Evolutionary conservation across 1,140 invertebrate species (phyloP).

Genomic region (Neelides sp.): DNA sequence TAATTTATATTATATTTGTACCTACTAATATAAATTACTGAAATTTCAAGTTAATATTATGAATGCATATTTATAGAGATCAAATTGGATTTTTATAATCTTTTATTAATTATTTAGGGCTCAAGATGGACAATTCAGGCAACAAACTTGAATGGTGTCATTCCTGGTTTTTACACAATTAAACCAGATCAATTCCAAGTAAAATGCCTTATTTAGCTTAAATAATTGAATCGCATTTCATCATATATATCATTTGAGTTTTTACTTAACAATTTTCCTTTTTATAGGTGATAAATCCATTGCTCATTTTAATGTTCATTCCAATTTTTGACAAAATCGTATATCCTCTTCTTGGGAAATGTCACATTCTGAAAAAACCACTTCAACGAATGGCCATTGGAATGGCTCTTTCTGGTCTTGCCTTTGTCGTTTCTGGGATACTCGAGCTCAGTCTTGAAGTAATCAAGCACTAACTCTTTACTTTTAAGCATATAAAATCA

Average conservation of each 20-base stretch:
- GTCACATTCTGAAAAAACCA: constrained; percentile 35
- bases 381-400: constrained; percentile 47
- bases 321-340: constrained; percentile 45
- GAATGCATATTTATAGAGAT: constrained; percentile 40
- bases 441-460: constrained; percentile 45
- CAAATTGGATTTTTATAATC: constrained; percentile 38
- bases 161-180: constrained; percentile 34
- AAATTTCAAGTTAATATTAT: constrained; percentile 42
- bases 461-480: constrained; percentile 1
- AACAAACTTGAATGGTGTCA: constrained; percentile 41
- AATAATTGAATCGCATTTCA: neutral
- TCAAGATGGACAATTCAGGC: constrained; percentile 50
- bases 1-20: constrained; percentile 33
- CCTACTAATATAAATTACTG: constrained; percentile 38
- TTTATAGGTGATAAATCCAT: constrained; percentile 41
- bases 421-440: constrained; percentile 46
- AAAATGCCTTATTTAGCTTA: neutral
- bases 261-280: constrained; percentile 16
- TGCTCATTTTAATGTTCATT: constrained; percentile 45
- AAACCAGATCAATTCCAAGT: constrained; percentile 45
- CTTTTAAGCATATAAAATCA: neutral
- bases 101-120: no score
- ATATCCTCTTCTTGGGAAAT: constrained; percentile 35
- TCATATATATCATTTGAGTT: neutral
- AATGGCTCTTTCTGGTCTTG: constrained; percentile 42